A percentile compares a stretch with the other conserved stretches of the same genome.
Evolutionary conservation across 1,140 invertebrate genomes (phyloP).

Genomic region (Brachionus sp.): DNA sequence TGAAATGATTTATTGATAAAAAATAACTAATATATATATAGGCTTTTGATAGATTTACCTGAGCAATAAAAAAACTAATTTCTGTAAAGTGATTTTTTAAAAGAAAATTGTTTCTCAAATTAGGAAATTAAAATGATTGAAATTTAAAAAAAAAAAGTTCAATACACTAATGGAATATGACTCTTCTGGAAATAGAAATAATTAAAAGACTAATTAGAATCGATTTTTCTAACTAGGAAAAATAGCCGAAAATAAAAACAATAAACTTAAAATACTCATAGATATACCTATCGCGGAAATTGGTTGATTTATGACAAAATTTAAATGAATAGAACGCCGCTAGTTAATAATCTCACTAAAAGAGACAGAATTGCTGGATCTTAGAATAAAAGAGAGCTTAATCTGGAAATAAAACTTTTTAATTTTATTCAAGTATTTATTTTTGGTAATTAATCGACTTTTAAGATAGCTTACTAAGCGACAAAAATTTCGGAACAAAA

Average conservation of each 20-base stretch:
- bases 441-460: conserved; percentile 29
- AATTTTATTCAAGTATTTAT: conserved; percentile 20
- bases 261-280: conserved; percentile 22
- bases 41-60: background rate
- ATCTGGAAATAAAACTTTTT: conserved; percentile 8
- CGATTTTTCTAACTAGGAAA: conserved; percentile 1
- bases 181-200: conserved; percentile 27
- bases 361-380: background rate
- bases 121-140: conserved; percentile 36
- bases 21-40: background rate
- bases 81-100: background rate
- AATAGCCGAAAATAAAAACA: conserved; percentile 44
- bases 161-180: conserved; percentile 19
- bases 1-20: background rate
- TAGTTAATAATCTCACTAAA: background rate
- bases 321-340: background rate
- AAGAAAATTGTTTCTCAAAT: background rate
- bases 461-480: conserved; percentile 6
- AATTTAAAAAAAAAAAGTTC: conserved; percentile 3
- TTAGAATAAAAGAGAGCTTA: conserved; percentile 17
- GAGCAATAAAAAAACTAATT: background rate
- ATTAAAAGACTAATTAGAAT: conserved; percentile 33
- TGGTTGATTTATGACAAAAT: conserved; percentile 21
- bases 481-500: conserved; percentile 9
- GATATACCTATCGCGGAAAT: conserved; percentile 20